Percentiles rank a stretch among this genome's conserved stretches.
These are phyloP conservation scores for Biston betularia DNA, from an alignment of 2,888 invertebrate species.

Conservation along the genomic window DNA sequence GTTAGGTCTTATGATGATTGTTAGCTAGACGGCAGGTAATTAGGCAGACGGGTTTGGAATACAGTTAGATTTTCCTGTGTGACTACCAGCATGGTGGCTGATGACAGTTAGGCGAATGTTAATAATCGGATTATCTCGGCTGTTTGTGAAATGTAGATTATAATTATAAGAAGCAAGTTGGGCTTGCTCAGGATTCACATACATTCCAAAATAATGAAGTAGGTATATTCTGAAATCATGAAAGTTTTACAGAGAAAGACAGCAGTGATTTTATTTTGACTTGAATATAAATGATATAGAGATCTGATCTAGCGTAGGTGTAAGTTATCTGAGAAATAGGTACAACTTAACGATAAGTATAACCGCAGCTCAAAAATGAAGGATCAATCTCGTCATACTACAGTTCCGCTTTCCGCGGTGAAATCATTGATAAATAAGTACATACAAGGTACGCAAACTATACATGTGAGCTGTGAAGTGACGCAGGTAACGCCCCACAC, in stretches of 20 bases:
- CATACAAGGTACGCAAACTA: not conserved
- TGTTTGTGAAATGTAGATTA: conserved; percentile 14
- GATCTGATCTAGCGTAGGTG: too few species aligned
- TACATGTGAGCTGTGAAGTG: too few species aligned
- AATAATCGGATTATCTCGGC: conserved; percentile 14
- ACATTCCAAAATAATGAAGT: not conserved
- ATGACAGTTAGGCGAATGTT: conserved; percentile 21
- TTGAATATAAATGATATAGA: too few species aligned
- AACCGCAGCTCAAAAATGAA: not conserved
- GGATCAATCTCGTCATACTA: not conserved
- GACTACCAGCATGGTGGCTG: conserved; percentile 12
- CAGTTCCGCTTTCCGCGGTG: not conserved
- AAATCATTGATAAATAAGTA: too few species aligned
- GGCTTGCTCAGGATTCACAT: not conserved
- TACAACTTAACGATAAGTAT: not conserved
- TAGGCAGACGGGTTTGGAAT: conserved; percentile 30
- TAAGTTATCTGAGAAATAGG: not conserved
- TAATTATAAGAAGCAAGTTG: not conserved
- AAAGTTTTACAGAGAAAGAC: too few species aligned
- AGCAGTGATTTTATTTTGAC: too few species aligned
- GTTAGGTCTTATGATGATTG: conserved; percentile 25
- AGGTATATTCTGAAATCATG: not conserved
- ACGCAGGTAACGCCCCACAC: not conserved
- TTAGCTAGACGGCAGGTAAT: conserved; percentile 27
- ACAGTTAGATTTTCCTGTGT: conserved; percentile 28